Evolutionary conservation across 1,140 invertebrate genomes (phyloP).

Genomic region (Drosophila oshimai): DNA sequence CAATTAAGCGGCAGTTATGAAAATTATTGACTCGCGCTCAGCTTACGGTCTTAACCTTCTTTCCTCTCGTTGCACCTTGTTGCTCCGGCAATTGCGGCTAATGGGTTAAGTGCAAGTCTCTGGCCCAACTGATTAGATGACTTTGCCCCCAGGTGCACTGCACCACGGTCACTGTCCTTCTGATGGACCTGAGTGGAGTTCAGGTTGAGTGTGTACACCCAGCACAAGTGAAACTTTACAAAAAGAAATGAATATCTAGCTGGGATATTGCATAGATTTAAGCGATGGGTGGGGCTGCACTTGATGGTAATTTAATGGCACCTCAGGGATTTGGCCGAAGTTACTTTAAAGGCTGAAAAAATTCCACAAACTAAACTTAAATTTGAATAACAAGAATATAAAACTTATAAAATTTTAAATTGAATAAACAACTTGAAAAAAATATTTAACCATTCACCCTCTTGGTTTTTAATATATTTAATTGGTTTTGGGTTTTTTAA

Average conservation of each 20-base stretch:
- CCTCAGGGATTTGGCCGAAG: background rate
- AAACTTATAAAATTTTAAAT: too few relatives aligned
- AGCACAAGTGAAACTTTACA: background rate
- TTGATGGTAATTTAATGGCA: conserved; percentile 32
- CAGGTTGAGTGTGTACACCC: conserved; percentile 31
- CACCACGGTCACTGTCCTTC: conserved; percentile 6
- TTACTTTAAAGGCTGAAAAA: background rate
- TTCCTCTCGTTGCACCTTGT: conserved; percentile 11
- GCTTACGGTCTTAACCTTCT: conserved; percentile 38
- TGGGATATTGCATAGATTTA: background rate
- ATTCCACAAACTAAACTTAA: background rate
- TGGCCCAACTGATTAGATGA: conserved; percentile 36
- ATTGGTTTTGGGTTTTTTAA: too few relatives aligned
- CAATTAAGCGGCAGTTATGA: conserved; percentile 77
- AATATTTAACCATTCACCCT: too few relatives aligned
- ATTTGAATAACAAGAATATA: background rate
- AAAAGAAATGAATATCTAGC: background rate
- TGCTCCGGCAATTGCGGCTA: conserved; percentile 33
- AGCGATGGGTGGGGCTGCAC: background rate
- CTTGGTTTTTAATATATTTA: too few relatives aligned
- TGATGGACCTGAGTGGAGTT: background rate
- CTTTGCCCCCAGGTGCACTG: conserved; percentile 13
- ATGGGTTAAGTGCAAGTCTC: conserved; percentile 45
- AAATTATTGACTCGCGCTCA: conserved; percentile 69
- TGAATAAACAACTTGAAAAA: too few relatives aligned